A percentile compares a stretch with the other conserved stretches of the same genome.
Evolutionary conservation across 2,113 vertebrate genomes (phyloP).

Genomic region (Notechis scutatus): DNA sequence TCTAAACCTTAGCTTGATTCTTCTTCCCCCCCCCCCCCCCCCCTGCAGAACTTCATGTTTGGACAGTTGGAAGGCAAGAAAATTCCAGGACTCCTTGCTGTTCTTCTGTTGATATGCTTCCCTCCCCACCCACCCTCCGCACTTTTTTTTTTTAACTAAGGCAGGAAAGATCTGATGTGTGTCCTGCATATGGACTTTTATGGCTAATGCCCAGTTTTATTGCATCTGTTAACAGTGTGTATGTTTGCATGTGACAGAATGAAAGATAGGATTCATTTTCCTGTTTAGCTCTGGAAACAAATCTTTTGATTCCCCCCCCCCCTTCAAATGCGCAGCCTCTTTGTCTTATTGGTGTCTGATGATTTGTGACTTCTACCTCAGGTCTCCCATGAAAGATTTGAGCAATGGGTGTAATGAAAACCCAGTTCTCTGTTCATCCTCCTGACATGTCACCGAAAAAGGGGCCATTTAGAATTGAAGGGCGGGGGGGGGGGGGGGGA

Average conservation of each 20-base stretch:
- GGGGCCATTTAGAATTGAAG: neutral
- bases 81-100: slow-evolving; percentile 39
- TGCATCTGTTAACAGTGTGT: neutral
- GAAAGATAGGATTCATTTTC: slow-evolving; percentile 30
- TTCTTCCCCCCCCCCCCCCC: neutral
- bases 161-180: slow-evolving; percentile 45
- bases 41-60: slow-evolving; percentile 34
- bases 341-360: neutral
- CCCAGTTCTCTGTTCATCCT: neutral
- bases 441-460: neutral
- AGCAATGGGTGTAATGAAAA: no score
- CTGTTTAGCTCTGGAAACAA: slow-evolving; percentile 43
- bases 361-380: slow-evolving; percentile 16
- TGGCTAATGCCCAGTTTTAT: slow-evolving; percentile 33
- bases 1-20: slow-evolving; percentile 34
- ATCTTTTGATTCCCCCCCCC: neutral
- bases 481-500: no score
- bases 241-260: neutral
- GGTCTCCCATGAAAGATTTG: no score
- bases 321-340: neutral
- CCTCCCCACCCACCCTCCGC: slow-evolving; percentile 31
- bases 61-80: slow-evolving; percentile 34
- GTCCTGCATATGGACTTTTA: slow-evolving; percentile 46
- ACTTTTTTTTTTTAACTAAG: slow-evolving; percentile 7
- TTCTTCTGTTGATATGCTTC: slow-evolving; percentile 41